Evolutionary conservation across 2,888 invertebrate genomes (phyloP).

Genomic region (Hermodice carunculata): DNA sequence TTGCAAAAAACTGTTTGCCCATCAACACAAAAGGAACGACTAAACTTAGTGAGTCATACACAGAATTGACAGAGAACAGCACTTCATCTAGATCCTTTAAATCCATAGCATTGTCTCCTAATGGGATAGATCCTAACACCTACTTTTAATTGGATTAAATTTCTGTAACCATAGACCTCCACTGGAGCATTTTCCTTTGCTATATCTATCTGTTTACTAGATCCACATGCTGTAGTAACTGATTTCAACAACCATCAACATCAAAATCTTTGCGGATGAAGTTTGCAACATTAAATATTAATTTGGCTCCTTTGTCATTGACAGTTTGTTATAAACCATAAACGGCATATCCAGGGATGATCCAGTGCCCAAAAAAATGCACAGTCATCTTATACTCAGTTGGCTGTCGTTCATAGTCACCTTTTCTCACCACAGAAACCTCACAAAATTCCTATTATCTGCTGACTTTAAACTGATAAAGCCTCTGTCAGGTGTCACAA

Average conservation of each 20-base stretch:
- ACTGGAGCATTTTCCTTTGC: not conserved
- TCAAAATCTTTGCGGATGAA: constrained; percentile 9
- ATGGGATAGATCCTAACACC: constrained; percentile 2
- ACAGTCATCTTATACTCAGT: constrained; percentile 25
- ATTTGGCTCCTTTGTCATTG: not conserved
- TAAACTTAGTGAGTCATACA: constrained; percentile 46
- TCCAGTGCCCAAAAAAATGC: constrained; percentile 15
- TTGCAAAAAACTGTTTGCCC: constrained; percentile 34
- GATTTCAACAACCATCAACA: constrained; percentile 17
- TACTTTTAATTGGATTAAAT: constrained; percentile 1
- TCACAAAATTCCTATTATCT: constrained; percentile 12
- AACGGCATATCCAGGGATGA: constrained; percentile 15
- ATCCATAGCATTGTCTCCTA: not conserved
- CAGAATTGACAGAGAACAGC: constrained; percentile 35
- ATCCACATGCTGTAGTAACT: not conserved
- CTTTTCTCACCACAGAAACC: constrained; percentile 25
- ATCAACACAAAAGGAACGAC: constrained; percentile 38
- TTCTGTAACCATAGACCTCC: constrained; percentile 15
- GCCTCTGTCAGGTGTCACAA: constrained; percentile 26
- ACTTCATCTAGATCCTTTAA: constrained; percentile 20
- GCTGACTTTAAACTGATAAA: constrained; percentile 13
- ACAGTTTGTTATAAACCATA: constrained; percentile 8
- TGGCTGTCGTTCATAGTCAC: not conserved
- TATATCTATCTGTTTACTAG: not conserved
- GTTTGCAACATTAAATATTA: not conserved